Conservation (phyloP, 2,797 vertebrate species). For the Myoxocephalus aenaeus region DNA sequence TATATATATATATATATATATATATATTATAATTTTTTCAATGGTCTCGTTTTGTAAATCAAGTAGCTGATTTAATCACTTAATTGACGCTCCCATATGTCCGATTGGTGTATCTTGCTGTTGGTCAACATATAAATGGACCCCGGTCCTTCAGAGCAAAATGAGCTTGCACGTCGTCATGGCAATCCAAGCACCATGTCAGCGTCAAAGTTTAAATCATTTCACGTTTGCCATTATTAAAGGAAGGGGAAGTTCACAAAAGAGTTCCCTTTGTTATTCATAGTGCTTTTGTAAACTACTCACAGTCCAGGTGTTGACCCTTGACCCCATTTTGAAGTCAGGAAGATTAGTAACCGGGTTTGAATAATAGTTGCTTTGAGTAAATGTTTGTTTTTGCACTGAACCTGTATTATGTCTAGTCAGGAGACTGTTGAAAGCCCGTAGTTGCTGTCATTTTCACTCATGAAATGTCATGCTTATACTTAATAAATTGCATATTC, state of each 20-base stretch:
- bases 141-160: neutral
- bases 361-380: neutral
- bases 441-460: neutral
- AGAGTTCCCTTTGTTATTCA: neutral
- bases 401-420: neutral
- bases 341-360: neutral
- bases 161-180: neutral
- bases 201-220: neutral
- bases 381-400: neutral
- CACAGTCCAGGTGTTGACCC: neutral
- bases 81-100: neutral
- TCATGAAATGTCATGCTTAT: too few relatives aligned
- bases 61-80: neutral
- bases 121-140: neutral
- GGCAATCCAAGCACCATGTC: neutral
- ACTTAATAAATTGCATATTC: neutral
- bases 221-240: neutral
- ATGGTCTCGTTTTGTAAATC: neutral
- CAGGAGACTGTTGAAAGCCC: neutral
- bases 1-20: neutral
- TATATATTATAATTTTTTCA: neutral
- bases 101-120: neutral
- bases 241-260: neutral
- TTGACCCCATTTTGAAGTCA: neutral
- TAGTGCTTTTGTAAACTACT: constrained; percentile 5